Conservation (phyloP, 1,140 invertebrate species). For the Drosophila nikananu region DNA sequence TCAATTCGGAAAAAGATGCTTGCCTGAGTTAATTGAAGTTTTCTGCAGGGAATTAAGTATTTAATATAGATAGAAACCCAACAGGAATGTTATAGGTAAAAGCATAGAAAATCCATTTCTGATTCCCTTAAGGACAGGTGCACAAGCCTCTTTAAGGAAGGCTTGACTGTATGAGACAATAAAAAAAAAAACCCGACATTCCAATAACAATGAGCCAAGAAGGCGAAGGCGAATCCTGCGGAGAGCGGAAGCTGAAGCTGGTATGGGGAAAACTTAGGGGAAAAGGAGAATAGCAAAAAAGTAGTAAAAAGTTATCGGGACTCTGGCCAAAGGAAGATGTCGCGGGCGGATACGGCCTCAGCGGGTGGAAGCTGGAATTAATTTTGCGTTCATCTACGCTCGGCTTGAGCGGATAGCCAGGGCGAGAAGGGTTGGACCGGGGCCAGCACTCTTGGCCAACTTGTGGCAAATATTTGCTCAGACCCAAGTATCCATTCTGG, state of each 20-base stretch:
- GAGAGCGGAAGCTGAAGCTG: slow-evolving; percentile 2
- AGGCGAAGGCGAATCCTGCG: slow-evolving; percentile 28
- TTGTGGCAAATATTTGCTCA: slow-evolving; percentile 53
- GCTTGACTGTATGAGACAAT: slow-evolving; percentile 17
- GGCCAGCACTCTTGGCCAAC: slow-evolving; percentile 27
- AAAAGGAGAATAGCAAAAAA: slow-evolving; percentile 30
- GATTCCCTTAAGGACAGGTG: background rate
- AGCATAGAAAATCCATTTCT: background rate
- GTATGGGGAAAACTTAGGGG: slow-evolving; percentile 18
- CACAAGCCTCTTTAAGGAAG: background rate
- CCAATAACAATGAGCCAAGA: slow-evolving; percentile 71
- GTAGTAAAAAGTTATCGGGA: slow-evolving; percentile 54
- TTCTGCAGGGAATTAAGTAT: background rate
- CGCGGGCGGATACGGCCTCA: background rate
- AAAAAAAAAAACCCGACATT: slow-evolving; percentile 45
- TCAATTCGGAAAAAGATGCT: too few species aligned
- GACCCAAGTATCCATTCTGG: slow-evolving; percentile 41
- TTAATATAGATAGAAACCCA: too few species aligned
- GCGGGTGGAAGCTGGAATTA: slow-evolving; percentile 56
- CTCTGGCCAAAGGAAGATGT: slow-evolving; percentile 28
- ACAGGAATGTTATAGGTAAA: background rate
- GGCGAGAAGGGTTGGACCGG: slow-evolving; percentile 1
- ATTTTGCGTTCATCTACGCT: slow-evolving; percentile 59
- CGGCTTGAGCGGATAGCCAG: slow-evolving; percentile 27
- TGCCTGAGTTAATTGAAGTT: background rate